Conservation (phyloP, 2,113 vertebrate genomes). For the Nothobranchius kuhntae region DNA sequence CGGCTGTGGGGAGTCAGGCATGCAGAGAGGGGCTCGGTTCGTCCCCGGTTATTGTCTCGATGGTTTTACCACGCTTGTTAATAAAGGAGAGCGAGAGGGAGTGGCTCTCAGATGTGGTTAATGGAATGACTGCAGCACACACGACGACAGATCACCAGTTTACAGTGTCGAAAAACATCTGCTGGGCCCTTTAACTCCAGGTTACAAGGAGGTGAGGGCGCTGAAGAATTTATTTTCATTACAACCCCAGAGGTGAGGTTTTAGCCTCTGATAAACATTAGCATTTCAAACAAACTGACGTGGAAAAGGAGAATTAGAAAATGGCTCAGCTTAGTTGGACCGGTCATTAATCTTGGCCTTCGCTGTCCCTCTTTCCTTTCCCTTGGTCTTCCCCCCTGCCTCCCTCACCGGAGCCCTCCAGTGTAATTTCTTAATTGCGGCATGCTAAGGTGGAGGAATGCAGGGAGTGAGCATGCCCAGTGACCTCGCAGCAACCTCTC, state of each 20-base stretch:
- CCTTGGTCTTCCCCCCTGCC: slow-evolving; percentile 25
- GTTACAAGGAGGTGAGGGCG: slow-evolving; percentile 90
- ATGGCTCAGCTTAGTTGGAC: slow-evolving; percentile 68
- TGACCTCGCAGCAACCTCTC: slow-evolving; percentile 81
- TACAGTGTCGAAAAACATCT: slow-evolving; percentile 94
- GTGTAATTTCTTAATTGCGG: slow-evolving; percentile 84
- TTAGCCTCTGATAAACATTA: slow-evolving; percentile 80
- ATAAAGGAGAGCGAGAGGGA: slow-evolving; percentile 82
- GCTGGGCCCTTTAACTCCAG: slow-evolving; percentile 88
- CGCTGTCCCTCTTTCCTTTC: slow-evolving; percentile 59
- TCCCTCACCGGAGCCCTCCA: slow-evolving; percentile 67
- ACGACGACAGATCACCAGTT: slow-evolving; percentile 93
- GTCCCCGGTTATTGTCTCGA: slow-evolving; percentile 92
- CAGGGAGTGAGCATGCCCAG: slow-evolving; percentile 77
- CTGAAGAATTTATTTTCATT: slow-evolving; percentile 76
- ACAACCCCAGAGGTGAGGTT: slow-evolving; percentile 75
- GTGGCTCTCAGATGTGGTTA: slow-evolving; percentile 88
- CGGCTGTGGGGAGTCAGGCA: slow-evolving; percentile 73
- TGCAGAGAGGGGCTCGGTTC: slow-evolving; percentile 75
- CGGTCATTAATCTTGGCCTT: slow-evolving; percentile 74
- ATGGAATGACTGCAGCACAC: slow-evolving; percentile 89
- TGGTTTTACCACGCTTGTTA: slow-evolving; percentile 96
- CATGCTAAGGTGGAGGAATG: slow-evolving; percentile 81
- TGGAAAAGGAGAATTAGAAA: slow-evolving; percentile 69
- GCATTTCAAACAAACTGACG: slow-evolving; percentile 77